phyloP scores from a whole-genome alignment of 2,888 invertebrate genomes.

The Steinernema hermaphroditum region DNA sequence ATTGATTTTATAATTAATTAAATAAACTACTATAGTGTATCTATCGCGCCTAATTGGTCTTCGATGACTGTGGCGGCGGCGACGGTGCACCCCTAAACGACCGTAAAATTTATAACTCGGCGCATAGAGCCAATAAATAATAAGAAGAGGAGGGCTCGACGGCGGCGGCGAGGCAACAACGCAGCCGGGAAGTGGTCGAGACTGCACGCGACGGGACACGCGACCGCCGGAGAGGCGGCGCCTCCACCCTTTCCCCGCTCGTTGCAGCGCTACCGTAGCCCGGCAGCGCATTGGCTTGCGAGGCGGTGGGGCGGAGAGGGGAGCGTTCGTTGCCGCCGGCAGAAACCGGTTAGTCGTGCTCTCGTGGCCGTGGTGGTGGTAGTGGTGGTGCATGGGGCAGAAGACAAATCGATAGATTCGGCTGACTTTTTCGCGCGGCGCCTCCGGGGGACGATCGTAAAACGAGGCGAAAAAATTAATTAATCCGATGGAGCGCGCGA shows the following conservation, averaged over 20 bases:
- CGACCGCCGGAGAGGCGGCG: constrained; percentile 15
- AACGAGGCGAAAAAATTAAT: constrained; percentile 30
- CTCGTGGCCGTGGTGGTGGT: no score
- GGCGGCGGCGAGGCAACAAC: background rate
- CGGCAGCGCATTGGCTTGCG: background rate
- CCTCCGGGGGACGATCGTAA: constrained; percentile 31
- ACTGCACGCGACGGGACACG: constrained; percentile 6
- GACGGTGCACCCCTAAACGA: background rate
- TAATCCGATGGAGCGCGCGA: constrained; percentile 29
- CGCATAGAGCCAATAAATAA: constrained; percentile 21
- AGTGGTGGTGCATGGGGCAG: background rate
- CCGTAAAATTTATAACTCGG: constrained; percentile 29
- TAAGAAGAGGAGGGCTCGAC: constrained; percentile 4
- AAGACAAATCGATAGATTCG: constrained; percentile 21
- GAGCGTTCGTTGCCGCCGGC: no score
- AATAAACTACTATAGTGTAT: no score
- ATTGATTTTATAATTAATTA: background rate
- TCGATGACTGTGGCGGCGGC: no score
- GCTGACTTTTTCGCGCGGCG: constrained; percentile 28
- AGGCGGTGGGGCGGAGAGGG: no score
- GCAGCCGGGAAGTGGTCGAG: background rate
- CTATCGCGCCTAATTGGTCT: no score
- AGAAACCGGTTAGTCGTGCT: constrained; percentile 31
- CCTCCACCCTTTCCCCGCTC: background rate
- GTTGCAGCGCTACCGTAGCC: background rate